phyloP scores from a whole-genome alignment of 2,888 invertebrate species.

The Neocrepidodera transversa region DNA sequence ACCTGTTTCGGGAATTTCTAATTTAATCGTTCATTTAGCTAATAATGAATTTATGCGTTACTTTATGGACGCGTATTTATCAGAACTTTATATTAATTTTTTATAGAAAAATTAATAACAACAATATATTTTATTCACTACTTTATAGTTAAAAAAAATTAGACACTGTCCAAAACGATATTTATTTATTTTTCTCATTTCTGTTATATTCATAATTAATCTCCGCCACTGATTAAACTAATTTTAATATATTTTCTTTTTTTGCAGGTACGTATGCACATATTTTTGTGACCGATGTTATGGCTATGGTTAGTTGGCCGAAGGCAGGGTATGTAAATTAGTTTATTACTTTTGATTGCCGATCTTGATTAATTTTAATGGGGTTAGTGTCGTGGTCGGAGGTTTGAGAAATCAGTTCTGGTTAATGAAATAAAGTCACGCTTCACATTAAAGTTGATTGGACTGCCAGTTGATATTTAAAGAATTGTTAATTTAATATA shows the following conservation, averaged over 20 bases:
- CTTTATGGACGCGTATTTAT: too few species aligned
- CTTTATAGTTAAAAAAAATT: too few species aligned
- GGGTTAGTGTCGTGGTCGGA: slow-evolving; percentile 20
- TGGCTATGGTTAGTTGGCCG: slow-evolving; percentile 10
- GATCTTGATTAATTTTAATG: slow-evolving; percentile 34
- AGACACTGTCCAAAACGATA: too few species aligned
- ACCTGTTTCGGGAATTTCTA: too few species aligned
- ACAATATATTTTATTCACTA: too few species aligned
- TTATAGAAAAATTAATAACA: too few species aligned
- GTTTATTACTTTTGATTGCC: slow-evolving; percentile 31
- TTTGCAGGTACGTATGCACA: slow-evolving; percentile 40
- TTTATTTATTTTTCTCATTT: too few species aligned
- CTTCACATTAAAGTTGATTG: slow-evolving; percentile 1
- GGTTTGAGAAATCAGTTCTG: slow-evolving; percentile 11
- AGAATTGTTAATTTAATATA: background rate
- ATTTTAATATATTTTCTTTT: slow-evolving; percentile 36
- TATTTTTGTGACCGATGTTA: slow-evolving; percentile 23
- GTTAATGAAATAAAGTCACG: slow-evolving; percentile 21
- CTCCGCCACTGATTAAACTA: slow-evolving; percentile 36
- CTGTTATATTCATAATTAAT: too few species aligned
- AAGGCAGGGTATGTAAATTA: slow-evolving; percentile 38
- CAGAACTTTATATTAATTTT: too few species aligned
- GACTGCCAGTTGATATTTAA: background rate
- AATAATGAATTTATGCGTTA: too few species aligned
- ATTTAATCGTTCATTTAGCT: too few species aligned